Evolutionary conservation across 2,888 invertebrate genomes (phyloP).

Genomic region (Phalera bucephala): DNA sequence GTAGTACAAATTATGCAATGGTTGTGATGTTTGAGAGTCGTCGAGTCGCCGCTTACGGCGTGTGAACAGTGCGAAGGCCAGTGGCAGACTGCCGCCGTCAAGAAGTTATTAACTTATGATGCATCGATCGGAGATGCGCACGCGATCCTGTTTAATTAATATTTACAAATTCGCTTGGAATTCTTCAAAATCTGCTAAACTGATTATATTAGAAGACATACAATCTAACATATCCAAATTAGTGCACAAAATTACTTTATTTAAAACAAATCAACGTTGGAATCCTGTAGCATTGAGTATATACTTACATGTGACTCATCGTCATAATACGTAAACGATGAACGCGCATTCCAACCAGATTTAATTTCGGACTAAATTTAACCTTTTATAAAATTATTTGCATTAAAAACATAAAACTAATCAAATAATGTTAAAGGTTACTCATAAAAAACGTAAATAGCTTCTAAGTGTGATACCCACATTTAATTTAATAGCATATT

Average conservation of each 20-base stretch:
- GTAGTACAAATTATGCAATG: slow-evolving; percentile 44
- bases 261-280: too few relatives aligned
- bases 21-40: slow-evolving; percentile 31
- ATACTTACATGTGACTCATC: too few relatives aligned
- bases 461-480: slow-evolving; percentile 10
- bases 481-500: slow-evolving; percentile 29
- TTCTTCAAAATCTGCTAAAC: too few relatives aligned
- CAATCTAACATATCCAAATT: too few relatives aligned
- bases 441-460: slow-evolving; percentile 28
- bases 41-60: slow-evolving; percentile 36
- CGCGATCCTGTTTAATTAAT: slow-evolving; percentile 26
- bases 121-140: slow-evolving; percentile 34
- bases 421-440: slow-evolving; percentile 32
- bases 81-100: slow-evolving; percentile 44
- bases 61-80: slow-evolving; percentile 47
- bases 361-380: slow-evolving; percentile 10
- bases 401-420: slow-evolving; percentile 20
- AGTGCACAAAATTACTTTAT: too few relatives aligned
- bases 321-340: slow-evolving; percentile 3
- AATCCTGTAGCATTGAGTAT: too few relatives aligned
- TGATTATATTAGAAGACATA: too few relatives aligned
- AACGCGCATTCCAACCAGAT: slow-evolving; percentile 5
- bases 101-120: slow-evolving; percentile 47
- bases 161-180: too few relatives aligned
- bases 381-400: slow-evolving; percentile 9